These are phyloP conservation scores for Conomelus anceps DNA, from an alignment of 2,888 invertebrate genomes.

Conservation along the genomic window DNA sequence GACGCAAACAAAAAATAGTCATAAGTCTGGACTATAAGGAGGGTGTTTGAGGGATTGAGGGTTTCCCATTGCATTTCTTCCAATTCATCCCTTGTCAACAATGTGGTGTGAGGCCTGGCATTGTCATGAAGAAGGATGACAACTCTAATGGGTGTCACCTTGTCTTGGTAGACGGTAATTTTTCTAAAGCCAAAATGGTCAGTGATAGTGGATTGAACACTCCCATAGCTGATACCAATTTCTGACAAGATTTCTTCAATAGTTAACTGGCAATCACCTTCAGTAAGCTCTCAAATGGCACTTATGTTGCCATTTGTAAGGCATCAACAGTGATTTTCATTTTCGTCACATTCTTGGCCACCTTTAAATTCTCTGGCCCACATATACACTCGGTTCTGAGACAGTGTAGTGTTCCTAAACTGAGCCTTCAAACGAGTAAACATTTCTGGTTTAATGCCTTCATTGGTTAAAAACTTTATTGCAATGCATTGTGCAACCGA, in stretches of 20 bases:
- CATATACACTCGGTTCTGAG: constrained; percentile 12
- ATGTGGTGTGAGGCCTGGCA: constrained; percentile 22
- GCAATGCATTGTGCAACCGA: not conserved
- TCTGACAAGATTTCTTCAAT: not conserved
- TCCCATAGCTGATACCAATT: not conserved
- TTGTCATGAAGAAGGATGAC: constrained; percentile 17
- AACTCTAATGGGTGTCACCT: not conserved
- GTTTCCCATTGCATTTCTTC: not conserved
- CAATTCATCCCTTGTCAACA: constrained; percentile 19
- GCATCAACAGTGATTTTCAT: constrained; percentile 3
- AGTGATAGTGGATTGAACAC: not conserved
- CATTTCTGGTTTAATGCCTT: too few species aligned
- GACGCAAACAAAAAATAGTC: constrained; percentile 9
- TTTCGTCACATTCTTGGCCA: constrained; percentile 1
- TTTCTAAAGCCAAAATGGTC: constrained; percentile 8
- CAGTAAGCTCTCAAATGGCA: not conserved
- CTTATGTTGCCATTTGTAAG: not conserved
- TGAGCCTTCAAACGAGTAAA: constrained; percentile 11
- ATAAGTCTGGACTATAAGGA: not conserved
- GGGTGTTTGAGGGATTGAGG: constrained; percentile 28
- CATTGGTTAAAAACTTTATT: not conserved
- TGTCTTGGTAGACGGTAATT: too few species aligned
- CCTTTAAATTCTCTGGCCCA: constrained; percentile 23
- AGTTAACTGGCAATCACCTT: not conserved
- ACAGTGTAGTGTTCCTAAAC: constrained; percentile 13